Evolutionary conservation across 2,888 invertebrate species (phyloP).

Genomic region (Himalopsyche anomala): DNA sequence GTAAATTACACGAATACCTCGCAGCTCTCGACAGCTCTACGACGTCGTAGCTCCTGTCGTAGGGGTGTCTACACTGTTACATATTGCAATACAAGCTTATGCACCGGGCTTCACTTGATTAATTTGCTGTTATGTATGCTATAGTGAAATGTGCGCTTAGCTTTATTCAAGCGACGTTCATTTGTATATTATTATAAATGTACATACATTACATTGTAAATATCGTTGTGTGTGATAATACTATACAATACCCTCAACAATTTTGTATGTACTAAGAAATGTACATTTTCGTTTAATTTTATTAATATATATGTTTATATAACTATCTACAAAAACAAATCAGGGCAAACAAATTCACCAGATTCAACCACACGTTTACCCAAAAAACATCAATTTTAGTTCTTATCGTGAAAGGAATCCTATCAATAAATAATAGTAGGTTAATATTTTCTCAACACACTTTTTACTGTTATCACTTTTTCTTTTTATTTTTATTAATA

Average conservation of each 20-base stretch:
- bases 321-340: neutral
- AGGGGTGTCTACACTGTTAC: neutral
- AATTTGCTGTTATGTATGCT: neutral
- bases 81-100: conserved; percentile 7
- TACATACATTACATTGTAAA: too few species aligned
- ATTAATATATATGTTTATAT: too few species aligned
- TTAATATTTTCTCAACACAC: too few species aligned
- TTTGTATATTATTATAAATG: too few species aligned
- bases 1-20: neutral
- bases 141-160: too few species aligned
- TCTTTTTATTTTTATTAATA: too few species aligned
- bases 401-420: neutral
- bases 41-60: conserved; percentile 20
- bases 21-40: conserved; percentile 1
- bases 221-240: too few species aligned
- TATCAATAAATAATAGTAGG: neutral
- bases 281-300: neutral
- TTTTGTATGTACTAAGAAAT: neutral
- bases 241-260: neutral
- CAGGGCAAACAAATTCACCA: neutral
- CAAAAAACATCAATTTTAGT: conserved; percentile 5
- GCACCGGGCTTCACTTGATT: conserved; percentile 5
- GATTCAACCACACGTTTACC: neutral
- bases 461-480: too few species aligned
- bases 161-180: too few species aligned